phyloP scores from a whole-genome alignment of 2,888 invertebrate species.

The Stenoptilia bipunctidactyla region DNA sequence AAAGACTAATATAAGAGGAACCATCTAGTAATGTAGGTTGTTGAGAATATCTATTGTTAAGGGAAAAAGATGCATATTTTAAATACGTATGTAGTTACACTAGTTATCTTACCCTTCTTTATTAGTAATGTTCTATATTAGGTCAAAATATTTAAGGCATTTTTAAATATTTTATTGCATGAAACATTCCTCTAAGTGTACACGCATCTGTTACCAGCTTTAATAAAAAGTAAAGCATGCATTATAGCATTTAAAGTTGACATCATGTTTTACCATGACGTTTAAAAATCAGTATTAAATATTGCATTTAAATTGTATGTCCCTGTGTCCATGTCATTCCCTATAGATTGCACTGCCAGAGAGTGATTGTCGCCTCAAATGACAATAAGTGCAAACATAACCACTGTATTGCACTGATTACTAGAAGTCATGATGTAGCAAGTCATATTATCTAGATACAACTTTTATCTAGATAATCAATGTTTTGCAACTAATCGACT shows the following conservation, averaged over 20 bases:
- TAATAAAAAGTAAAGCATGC: conserved; percentile 16
- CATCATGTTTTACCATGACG: conserved; percentile 2
- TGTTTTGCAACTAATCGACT: conserved; percentile 28
- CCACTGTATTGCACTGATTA: neutral
- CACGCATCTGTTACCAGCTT: conserved; percentile 21
- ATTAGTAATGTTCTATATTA: neutral
- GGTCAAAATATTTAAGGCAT: neutral
- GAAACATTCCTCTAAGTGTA: conserved; percentile 9
- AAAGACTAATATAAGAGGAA: neutral
- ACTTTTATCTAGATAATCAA: conserved; percentile 7
- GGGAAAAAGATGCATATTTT: neutral
- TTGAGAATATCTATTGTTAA: neutral
- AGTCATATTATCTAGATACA: conserved; percentile 18
- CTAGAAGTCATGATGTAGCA: neutral
- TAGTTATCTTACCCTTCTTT: neutral
- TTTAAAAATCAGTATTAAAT: conserved; percentile 2
- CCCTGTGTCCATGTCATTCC: conserved; percentile 55
- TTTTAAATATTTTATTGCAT: conserved; percentile 3
- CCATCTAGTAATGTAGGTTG: neutral
- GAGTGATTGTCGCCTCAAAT: conserved; percentile 56
- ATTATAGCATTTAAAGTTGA: conserved; percentile 1
- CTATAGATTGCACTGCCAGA: conserved; percentile 65
- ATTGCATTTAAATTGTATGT: conserved; percentile 15
- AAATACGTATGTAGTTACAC: neutral
- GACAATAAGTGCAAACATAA: conserved; percentile 22